These are phyloP conservation scores for Stigmatopora argus DNA, from an alignment of 2,113 vertebrate species.

Conservation along the genomic window DNA sequence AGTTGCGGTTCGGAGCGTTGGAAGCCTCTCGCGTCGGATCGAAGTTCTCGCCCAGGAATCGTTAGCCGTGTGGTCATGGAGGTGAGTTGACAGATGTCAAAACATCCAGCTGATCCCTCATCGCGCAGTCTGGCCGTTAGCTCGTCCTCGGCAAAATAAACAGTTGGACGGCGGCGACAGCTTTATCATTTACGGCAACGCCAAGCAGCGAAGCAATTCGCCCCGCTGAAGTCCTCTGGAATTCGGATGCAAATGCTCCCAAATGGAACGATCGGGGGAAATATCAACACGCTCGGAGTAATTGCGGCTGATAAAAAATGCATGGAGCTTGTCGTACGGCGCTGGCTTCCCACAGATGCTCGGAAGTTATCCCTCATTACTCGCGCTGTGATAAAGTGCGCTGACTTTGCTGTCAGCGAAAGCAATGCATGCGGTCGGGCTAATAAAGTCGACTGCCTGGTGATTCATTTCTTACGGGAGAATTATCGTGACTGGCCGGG, in stretches of 20 bases:
- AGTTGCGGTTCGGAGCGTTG: constrained; percentile 2
- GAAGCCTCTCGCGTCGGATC: background rate
- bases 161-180: constrained; percentile 41
- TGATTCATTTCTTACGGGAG: constrained; percentile 48
- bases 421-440: constrained; percentile 43
- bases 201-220: constrained; percentile 41
- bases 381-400: constrained; percentile 57
- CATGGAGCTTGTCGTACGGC: constrained; percentile 43
- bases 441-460: constrained; percentile 56
- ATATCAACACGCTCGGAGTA: constrained; percentile 68
- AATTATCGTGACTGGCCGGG: constrained; percentile 52
- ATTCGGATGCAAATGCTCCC: constrained; percentile 63
- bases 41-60: constrained; percentile 15
- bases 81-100: constrained; percentile 21
- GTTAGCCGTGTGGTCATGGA: background rate
- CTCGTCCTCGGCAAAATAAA: constrained; percentile 27
- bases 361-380: constrained; percentile 65
- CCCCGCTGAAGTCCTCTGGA: constrained; percentile 64
- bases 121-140: constrained; percentile 38
- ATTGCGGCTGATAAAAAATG: constrained; percentile 68
- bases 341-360: constrained; percentile 38
- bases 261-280: constrained; percentile 63
- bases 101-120: constrained; percentile 34
- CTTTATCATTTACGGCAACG: constrained; percentile 46
- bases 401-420: constrained; percentile 34